A percentile compares a stretch with the other conserved stretches of the same genome.
Conservation (phyloP, 2,113 vertebrate species). For the Oreochromis spilurus region DNA sequence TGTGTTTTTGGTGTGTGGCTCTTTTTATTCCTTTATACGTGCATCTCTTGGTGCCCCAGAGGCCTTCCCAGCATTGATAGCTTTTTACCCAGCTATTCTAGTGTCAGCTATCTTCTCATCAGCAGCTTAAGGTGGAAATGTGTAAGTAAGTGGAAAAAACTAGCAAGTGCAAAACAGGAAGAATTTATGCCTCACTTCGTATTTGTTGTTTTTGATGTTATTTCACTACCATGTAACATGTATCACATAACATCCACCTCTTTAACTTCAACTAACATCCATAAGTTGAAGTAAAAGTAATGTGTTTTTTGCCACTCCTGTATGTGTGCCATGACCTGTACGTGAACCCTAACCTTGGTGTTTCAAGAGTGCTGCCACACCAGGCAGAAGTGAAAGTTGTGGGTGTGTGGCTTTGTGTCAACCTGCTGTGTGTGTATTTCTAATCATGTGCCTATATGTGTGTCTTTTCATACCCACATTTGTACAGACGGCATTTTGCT, state of each 20-base stretch:
- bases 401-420: constrained; percentile 68
- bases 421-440: constrained; percentile 60
- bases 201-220: background rate
- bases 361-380: constrained; percentile 72
- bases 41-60: background rate
- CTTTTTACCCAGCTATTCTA: background rate
- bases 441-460: constrained; percentile 27
- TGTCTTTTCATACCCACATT: constrained; percentile 55
- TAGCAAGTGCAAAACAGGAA: background rate
- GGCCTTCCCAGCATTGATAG: background rate
- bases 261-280: background rate
- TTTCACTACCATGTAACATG: background rate
- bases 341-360: constrained; percentile 68
- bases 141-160: background rate
- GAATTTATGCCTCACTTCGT: background rate
- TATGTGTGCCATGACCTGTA: constrained; percentile 56
- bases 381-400: constrained; percentile 78
- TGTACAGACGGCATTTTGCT: constrained; percentile 42
- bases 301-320: background rate
- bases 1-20: background rate
- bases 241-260: background rate
- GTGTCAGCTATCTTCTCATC: background rate
- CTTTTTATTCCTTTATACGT: background rate
- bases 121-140: background rate
- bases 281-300: background rate